Evolutionary conservation across 2,797 vertebrate species (phyloP), one percentile per base, ranked within the genome.

Genomic region (Heliangelus exortis): DNA sequence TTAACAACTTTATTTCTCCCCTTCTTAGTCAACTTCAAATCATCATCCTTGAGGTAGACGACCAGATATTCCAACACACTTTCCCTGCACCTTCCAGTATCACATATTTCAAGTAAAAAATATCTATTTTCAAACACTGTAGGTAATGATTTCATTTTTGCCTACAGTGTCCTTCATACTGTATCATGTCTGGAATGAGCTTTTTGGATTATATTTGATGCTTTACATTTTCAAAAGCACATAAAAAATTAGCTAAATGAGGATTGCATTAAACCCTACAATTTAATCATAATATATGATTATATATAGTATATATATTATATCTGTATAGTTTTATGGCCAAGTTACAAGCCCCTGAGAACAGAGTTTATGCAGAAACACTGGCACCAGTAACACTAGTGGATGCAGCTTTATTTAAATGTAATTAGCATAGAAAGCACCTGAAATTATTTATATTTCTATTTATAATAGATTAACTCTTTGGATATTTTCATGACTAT

Each of bases 271-370:
- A 96, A 96, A 96, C 85, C 28, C 79, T 89, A 96, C 68, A 78
- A 69, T 14, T 89, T 72, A 89, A 87, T 79, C 39, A 81, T 76
- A 86, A 29, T 77, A 68, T 51, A 57, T 43, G 73, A 63, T 84
- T 93, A 83, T 53, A 91, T 91, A 83, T 57, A 66, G 22, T 48
- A 13, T 67, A 82, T 82, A 90, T 95, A 83, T 96, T 23, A 45
- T 77, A 62, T 86, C 66, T 95, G 20, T 92, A 87, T 81, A 87
- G n/a, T 95, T 91, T 92, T 86, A 90, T 89, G 86, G 95, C 91
- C 28, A 90, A 95, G 59, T 85, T 94, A 93, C 67, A 96, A 95
- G 82, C 96, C 96, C 96, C 95, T 97, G 96, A 97, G 95, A 96
- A 96, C 85, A 96, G 91, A 91, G 79, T 95, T 94, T 87, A 96